These are phyloP conservation scores for Ophioninae sp. DNA, from an alignment of 2,888 invertebrate species.

Conservation along the genomic window DNA sequence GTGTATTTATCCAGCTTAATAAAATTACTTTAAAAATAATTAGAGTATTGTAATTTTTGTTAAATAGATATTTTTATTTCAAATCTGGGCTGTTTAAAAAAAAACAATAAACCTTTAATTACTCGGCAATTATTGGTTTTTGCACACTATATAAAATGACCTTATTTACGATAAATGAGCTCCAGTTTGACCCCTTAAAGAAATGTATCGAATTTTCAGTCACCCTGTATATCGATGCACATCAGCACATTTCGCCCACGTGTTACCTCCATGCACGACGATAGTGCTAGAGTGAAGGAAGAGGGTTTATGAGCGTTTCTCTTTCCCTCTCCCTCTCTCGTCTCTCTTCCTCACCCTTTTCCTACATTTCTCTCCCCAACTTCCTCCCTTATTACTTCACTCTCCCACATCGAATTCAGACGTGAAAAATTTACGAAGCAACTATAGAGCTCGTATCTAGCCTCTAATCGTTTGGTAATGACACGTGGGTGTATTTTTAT, in stretches of 20 bases:
- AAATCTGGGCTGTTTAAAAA: no score
- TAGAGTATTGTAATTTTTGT: no score
- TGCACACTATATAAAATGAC: no score
- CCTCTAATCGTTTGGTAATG: conserved; percentile 16
- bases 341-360: neutral
- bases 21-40: no score
- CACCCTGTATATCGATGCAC: neutral
- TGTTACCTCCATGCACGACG: conserved; percentile 15
- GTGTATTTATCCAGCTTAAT: no score
- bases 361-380: neutral
- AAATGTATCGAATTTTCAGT: no score
- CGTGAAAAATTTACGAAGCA: conserved; percentile 46
- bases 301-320: conserved; percentile 5
- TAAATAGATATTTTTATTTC: no score
- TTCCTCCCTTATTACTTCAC: neutral
- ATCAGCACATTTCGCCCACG: conserved; percentile 38
- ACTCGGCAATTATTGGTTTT: no score
- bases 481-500: conserved; percentile 21
- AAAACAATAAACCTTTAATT: no score
- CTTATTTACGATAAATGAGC: no score
- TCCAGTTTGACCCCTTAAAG: no score
- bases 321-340: neutral
- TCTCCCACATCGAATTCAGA: conserved; percentile 13
- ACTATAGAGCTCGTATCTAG: neutral
- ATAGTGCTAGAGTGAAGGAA: neutral